phyloP scores from a whole-genome alignment of 2,888 invertebrate genomes.

The Hemicrepidius hirtus region DNA sequence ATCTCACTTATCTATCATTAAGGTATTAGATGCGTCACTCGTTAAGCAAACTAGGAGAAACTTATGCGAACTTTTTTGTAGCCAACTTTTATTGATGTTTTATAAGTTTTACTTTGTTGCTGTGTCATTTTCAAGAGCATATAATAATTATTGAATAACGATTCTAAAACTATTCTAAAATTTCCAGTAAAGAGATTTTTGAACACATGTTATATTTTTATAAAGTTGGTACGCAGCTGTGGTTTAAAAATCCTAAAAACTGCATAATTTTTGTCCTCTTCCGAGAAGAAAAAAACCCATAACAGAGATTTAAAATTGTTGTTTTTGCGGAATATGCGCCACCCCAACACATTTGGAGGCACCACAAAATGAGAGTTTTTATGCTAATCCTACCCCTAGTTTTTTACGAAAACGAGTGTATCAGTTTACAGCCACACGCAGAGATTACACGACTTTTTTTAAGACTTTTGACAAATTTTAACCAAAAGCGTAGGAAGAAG shows the following conservation, averaged over 20 bases:
- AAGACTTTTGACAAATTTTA: conserved; percentile 42
- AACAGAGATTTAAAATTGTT: conserved; percentile 45
- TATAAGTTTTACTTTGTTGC: too few species aligned
- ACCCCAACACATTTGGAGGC: conserved; percentile 32
- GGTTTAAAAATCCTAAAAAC: background rate
- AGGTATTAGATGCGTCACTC: conserved; percentile 35
- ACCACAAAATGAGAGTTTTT: conserved; percentile 49
- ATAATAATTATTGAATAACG: too few species aligned
- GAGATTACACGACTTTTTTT: conserved; percentile 37
- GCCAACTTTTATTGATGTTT: too few species aligned
- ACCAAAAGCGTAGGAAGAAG: conserved; percentile 35
- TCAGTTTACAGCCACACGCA: conserved; percentile 50
- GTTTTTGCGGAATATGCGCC: conserved; percentile 39
- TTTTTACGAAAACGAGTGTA: conserved; percentile 39
- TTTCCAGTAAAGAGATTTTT: too few species aligned
- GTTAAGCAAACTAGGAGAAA: too few species aligned
- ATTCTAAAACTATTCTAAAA: too few species aligned
- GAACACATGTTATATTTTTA: too few species aligned
- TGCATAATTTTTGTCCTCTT: conserved; percentile 9
- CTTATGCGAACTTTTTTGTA: too few species aligned
- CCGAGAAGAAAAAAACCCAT: conserved; percentile 41
- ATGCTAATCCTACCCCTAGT: conserved; percentile 40
- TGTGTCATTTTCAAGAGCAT: too few species aligned
- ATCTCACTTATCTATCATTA: conserved; percentile 39
- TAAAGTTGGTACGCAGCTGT: too few species aligned